These are phyloP conservation scores for Oryzias dopingdopingensis DNA, from an alignment of 2,797 vertebrate genomes.

Conservation along the genomic window DNA sequence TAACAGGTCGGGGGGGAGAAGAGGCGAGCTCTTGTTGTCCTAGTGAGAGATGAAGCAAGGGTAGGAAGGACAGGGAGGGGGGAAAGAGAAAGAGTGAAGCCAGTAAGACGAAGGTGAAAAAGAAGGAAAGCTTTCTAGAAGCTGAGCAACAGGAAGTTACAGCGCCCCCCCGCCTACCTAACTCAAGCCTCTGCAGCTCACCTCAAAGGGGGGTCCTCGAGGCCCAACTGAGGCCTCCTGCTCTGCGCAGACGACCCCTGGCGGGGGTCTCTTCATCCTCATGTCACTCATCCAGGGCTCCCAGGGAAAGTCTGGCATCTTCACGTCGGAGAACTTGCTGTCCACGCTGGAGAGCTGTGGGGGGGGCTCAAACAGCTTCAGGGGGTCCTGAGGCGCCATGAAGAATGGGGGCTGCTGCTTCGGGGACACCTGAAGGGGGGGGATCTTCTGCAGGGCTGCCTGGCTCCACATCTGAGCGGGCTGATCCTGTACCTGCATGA, in stretches of 20 bases:
- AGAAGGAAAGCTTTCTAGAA: constrained; percentile 21
- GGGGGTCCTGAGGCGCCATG: constrained; percentile 87
- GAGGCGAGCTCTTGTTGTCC: constrained; percentile 98
- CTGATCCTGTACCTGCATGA: constrained; percentile 87
- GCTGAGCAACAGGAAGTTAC: not conserved
- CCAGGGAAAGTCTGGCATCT: constrained; percentile 94
- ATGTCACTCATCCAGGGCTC: constrained; percentile 85
- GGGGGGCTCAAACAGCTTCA: constrained; percentile 91
- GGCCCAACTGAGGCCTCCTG: constrained; percentile 76
- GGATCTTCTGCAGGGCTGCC: constrained; percentile 85
- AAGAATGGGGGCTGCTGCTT: constrained; percentile 88
- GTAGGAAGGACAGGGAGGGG: constrained; percentile 22
- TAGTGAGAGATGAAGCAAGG: constrained; percentile 67
- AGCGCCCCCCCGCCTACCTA: too few relatives aligned
- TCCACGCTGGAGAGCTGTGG: constrained; percentile 79
- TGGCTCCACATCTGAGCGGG: constrained; percentile 92
- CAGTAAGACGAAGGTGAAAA: constrained; percentile 1
- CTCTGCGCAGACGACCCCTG: constrained; percentile 84
- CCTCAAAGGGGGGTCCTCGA: constrained; percentile 87
- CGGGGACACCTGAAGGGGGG: constrained; percentile 80
- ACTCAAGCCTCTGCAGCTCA: constrained; percentile 48
- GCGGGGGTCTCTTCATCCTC: constrained; percentile 83
- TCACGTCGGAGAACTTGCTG: constrained; percentile 93
- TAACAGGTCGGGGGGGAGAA: constrained; percentile 99
- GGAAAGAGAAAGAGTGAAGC: constrained; percentile 14